Base-by-base conservation (phyloP, 2,113 vertebrate species). In the Pygoscelis antarcticus region DNA sequence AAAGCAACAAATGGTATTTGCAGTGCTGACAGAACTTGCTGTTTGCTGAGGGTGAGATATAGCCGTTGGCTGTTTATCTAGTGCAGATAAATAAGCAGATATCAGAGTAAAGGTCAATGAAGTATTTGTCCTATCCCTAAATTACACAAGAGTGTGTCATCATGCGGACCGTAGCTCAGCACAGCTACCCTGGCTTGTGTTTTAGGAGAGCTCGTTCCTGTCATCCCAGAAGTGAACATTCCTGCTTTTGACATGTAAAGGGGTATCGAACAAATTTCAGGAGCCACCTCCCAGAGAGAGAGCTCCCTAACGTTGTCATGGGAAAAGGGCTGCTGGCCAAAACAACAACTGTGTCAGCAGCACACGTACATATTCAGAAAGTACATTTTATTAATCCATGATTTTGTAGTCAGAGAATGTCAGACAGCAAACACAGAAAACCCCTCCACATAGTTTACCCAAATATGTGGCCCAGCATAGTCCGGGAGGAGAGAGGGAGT, bases 101-200 rank as follows among this genome's bases (percentile, higher is more conserved):
- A 94, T 68, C 74, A 83, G 91, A 81, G 71, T 88, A 98, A 97
- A 97, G 94, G 95, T 96, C 96, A 97, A 54, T 38, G 64, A 86
- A 89, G 80, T 84, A 94, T 96, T 96, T 96, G 87, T 70, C 80
- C 60, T 90, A 74, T 46, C 68, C 60, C 87, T 86, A 93, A 93
- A 55, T 92, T 97, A 83, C 93, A 92, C 79, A 90, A 87, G 58
- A 92, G 66, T 34, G n/a, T 93, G 60, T 83, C 74, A 70, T 87
- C 66, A 38, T 47, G 54, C 2, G 15, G 66, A 84, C 51, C 21
- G 7, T 76, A 91, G 84, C 69, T 92, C 88, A 64, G 25, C 1
- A 0, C 69, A 80, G 55, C 60, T 42, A 60, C 44, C 36, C 66
- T 75, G 61, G 19, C 61, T 82, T 77, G 23, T 95, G 69, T 91